Evolutionary conservation across 2,888 invertebrate genomes (phyloP), one percentile per base, ranked within the genome.

Genomic region (Nudaria mundana): DNA sequence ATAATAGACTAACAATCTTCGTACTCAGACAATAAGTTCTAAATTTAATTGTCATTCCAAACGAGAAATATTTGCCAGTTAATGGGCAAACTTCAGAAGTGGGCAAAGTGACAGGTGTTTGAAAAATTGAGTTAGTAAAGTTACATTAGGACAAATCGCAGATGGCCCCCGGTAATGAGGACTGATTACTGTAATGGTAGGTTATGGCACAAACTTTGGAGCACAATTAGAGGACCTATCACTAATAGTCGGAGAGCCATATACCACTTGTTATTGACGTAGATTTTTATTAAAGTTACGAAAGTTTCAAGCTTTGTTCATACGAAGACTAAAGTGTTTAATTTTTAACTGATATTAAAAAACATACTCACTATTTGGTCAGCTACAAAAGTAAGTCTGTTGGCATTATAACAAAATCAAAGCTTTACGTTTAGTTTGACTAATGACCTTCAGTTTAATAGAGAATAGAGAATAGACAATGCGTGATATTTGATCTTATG

Each of bases 41-140:
- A 46, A 47, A 52, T 51, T 62, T 52, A 62, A 47, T 42, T 52
- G 23, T 16, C 28, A 10, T 12, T 8, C 14, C 14, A 11, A 10
- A 11, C 22, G 26, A 28, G 15, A 26, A 37, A 34, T 34, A 15
- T 41, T 24, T 6, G 23, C 15, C 8, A 35, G 34, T 38, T 30
- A 41, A 31, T 25, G 23, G 15, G 20, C 15, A 35, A 41, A 44
- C n/a, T 44, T 45, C 26, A 6, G 5, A 13, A 26, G 31, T 25
- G 14, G 32, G 38, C 44, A 54, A 48, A 42, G 37, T 50, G 58
- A 52, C 62, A 59, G 59, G 44, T 58, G 58, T 52, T 42, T 52
- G 55, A 59, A 48, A 54, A 54, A 58, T 57, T 52, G 44, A 50
- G 58, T 57, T 58, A 44, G 41, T 36, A 58, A 59, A 62, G 55